Base-by-base conservation (phyloP, 2,113 vertebrate genomes). In the Ochotona princeps region DNA sequence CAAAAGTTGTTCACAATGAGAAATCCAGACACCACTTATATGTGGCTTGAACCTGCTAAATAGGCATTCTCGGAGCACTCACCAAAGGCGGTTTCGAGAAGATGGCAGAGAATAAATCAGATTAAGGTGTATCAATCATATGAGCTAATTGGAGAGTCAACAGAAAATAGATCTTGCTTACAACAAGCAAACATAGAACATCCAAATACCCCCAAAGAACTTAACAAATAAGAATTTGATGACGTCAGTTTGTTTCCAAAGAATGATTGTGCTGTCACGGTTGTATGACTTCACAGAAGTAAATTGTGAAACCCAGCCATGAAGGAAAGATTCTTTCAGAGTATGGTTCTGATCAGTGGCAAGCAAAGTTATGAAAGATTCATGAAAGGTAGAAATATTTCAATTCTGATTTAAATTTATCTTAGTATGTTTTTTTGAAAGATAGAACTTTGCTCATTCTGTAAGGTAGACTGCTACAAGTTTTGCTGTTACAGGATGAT, bases 241-340 rank as follows among this genome's bases (percentile, higher is more conserved):
- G 92, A 94, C 91, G 81, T 80, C 73, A 88, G 54, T 73, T 91
- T 93, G 84, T 96, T 95, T 75, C 74, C 54, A 70, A 72, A 93
- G 76, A 92, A 78, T 32, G 54, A 94, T 81, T 93, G 26, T 94
- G 9, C 57, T 89, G 87, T 96, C 87, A 87, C 38, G 84, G 75
- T 20, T 8, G 76, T 57, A 30, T 94, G 94, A 94, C 84, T 74
- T 96, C 89, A 96, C 84, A 93, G 61, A 89, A 80, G 76, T 76
- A 38, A 76, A 65, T 38, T 57, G 73, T 82, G 67, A 91, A 73
- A 84, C 35, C 32, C 28, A 65, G 8, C 78, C 26, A 7, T 61
- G 74, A 83, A 87, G 80, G 94, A 30, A 67, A 78, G 89, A 65
- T 82, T 75, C 67, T 83, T 89, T 76, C 85, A 80, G 70, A 67